phyloP scores from a whole-genome alignment of 1,140 invertebrate genomes.

The Kradibia gibbosae region DNA sequence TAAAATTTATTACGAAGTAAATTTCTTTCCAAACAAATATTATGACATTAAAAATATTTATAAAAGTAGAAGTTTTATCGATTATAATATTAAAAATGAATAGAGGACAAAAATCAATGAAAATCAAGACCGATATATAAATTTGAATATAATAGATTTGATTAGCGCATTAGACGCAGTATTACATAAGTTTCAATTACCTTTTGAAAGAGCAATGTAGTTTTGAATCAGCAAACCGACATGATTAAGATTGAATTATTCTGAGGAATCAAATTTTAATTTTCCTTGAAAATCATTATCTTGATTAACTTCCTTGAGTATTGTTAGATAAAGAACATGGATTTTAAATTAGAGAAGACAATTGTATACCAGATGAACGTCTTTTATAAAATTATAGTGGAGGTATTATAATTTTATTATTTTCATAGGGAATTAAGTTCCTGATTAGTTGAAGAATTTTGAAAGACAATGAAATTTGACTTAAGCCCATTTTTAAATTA shows the following conservation, averaged over 20 bases:
- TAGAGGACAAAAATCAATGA: slow-evolving; percentile 10
- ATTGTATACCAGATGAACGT: no score
- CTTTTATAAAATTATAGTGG: no score
- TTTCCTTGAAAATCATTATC: not conserved
- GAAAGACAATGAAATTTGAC: no score
- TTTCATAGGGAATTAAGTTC: not conserved
- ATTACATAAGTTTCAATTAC: not conserved
- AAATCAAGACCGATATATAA: not conserved
- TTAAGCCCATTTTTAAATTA: not conserved
- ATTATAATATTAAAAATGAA: no score
- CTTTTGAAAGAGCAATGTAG: not conserved
- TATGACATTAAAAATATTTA: no score
- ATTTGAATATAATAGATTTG: not conserved
- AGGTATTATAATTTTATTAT: not conserved
- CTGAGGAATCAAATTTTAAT: not conserved
- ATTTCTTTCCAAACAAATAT: no score
- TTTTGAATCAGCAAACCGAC: not conserved
- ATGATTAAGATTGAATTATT: slow-evolving; percentile 1
- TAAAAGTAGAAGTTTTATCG: no score
- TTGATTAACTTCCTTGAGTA: no score
- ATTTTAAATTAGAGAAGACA: no score
- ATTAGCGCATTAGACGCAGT: not conserved
- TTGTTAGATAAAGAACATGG: no score
- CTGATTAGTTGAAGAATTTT: no score
- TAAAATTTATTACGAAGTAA: no score